These are phyloP conservation scores for Pholis gunnellus DNA, from an alignment of 2,113 vertebrate species.

Conservation along the genomic window DNA sequence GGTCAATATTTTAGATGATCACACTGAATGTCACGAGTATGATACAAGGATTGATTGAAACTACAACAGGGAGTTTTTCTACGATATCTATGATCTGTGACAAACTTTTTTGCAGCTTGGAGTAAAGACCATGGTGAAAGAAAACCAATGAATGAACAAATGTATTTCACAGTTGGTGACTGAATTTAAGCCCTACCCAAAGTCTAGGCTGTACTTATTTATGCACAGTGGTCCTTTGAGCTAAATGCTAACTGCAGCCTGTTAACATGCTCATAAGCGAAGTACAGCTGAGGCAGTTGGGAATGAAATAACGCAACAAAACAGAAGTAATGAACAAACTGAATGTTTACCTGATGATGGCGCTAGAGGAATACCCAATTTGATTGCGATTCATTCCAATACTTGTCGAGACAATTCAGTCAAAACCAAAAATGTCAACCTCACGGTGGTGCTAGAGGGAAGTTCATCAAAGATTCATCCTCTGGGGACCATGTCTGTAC, in stretches of 20 bases:
- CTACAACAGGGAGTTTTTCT: not conserved
- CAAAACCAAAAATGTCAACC: not conserved
- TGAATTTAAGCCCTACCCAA: not conserved
- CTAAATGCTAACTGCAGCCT: not conserved
- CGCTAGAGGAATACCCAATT: not conserved
- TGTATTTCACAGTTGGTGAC: not conserved
- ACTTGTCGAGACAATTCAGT: not conserved
- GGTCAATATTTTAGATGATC: not conserved
- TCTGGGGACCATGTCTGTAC: not conserved
- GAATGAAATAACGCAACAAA: not conserved
- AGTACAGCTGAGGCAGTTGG: not conserved
- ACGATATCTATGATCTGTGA: not conserved
- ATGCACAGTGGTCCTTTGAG: not conserved
- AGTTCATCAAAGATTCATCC: not conserved
- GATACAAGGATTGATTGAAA: not conserved
- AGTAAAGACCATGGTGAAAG: not conserved
- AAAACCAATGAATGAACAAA: not conserved
- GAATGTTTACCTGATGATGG: not conserved
- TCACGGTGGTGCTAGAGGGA: not conserved
- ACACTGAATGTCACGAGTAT: not conserved
- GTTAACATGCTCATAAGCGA: not conserved
- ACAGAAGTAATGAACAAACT: not conserved
- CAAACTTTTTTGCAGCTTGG: not conserved
- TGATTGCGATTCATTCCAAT: not conserved
- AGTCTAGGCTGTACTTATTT: not conserved